Evolutionary conservation across 1,140 invertebrate species (phyloP).

Genomic region (Atopsyche davidsoni): DNA sequence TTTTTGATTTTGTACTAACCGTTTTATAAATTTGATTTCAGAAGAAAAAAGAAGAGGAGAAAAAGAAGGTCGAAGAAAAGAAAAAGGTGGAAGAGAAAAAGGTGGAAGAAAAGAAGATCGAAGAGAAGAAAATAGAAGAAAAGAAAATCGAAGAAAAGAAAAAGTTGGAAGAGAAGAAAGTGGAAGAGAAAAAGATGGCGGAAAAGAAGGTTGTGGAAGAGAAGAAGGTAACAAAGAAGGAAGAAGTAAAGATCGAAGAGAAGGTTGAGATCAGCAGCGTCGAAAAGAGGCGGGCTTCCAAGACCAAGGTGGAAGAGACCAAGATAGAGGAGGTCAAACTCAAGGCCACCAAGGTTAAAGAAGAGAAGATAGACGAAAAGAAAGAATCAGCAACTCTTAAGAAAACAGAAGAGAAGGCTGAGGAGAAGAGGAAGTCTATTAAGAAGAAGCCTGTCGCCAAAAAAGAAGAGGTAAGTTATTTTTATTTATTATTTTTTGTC

Average conservation of each 20-base stretch:
- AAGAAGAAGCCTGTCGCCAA: slow-evolving; percentile 44
- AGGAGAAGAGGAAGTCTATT: slow-evolving; percentile 43
- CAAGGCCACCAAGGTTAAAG: slow-evolving; percentile 45
- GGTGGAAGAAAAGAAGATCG: slow-evolving; percentile 42
- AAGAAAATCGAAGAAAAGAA: slow-evolving; percentile 38
- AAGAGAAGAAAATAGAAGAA: slow-evolving; percentile 40
- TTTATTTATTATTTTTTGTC: slow-evolving; percentile 2
- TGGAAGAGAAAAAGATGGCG: slow-evolving; percentile 42
- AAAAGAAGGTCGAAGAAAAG: slow-evolving; percentile 37
- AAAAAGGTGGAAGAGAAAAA: slow-evolving; percentile 38
- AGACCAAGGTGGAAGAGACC: slow-evolving; percentile 21
- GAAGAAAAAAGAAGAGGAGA: slow-evolving; percentile 37
- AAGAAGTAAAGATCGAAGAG: slow-evolving; percentile 43
- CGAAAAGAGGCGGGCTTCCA: slow-evolving; percentile 33
- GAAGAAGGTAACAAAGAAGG: slow-evolving; percentile 40
- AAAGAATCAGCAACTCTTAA: slow-evolving; percentile 35
- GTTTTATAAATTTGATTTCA: slow-evolving; percentile 22
- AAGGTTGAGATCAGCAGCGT: slow-evolving; percentile 33
- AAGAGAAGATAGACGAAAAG: slow-evolving; percentile 41
- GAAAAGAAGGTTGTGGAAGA: slow-evolving; percentile 42
- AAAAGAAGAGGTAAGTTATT: slow-evolving; percentile 44
- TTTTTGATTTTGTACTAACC: neutral
- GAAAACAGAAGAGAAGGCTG: slow-evolving; percentile 37
- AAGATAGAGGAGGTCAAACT: slow-evolving; percentile 34
- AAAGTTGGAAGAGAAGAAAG: slow-evolving; percentile 37